Conservation (phyloP, 2,888 invertebrate genomes). For the Platypus cylindrus region DNA sequence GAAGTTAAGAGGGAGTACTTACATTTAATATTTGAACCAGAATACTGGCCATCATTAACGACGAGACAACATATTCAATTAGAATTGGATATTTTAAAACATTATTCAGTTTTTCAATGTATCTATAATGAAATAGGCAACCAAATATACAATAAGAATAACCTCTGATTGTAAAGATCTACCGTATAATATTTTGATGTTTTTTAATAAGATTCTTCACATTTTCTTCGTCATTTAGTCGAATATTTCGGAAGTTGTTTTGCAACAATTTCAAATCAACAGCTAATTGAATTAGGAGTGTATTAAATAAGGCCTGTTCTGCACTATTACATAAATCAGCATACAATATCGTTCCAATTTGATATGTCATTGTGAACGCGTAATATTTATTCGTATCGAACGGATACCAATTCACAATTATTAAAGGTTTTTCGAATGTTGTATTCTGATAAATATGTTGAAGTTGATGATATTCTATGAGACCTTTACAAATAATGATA, state of each 20-base stretch:
- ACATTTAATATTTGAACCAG: conserved; percentile 7
- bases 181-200: conserved; percentile 9
- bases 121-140: conserved; percentile 5
- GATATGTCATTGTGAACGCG: conserved; percentile 4
- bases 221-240: background rate
- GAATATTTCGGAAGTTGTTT: conserved; percentile 3
- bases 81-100: conserved; percentile 5
- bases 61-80: conserved; percentile 5
- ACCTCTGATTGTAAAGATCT: too few relatives aligned
- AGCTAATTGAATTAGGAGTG: conserved; percentile 4
- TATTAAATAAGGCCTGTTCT: conserved; percentile 5
- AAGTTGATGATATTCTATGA: conserved; percentile 4
- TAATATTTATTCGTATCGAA: conserved; percentile 7
- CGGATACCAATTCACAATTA: conserved; percentile 7
- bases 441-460: conserved; percentile 1
- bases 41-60: conserved; percentile 5
- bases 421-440: conserved; percentile 3
- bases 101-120: conserved; percentile 4
- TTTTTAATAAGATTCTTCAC: conserved; percentile 3
- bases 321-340: conserved; percentile 6
- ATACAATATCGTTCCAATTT: conserved; percentile 2
- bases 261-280: conserved; percentile 7
- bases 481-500: conserved; percentile 6
- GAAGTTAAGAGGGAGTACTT: conserved; percentile 2
- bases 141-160: too few relatives aligned